A percentile compares a stretch with the other conserved stretches of the same genome.
These are phyloP conservation scores for Drosophila acutilabella DNA, from an alignment of 2,888 invertebrate genomes.

Conservation along the genomic window DNA sequence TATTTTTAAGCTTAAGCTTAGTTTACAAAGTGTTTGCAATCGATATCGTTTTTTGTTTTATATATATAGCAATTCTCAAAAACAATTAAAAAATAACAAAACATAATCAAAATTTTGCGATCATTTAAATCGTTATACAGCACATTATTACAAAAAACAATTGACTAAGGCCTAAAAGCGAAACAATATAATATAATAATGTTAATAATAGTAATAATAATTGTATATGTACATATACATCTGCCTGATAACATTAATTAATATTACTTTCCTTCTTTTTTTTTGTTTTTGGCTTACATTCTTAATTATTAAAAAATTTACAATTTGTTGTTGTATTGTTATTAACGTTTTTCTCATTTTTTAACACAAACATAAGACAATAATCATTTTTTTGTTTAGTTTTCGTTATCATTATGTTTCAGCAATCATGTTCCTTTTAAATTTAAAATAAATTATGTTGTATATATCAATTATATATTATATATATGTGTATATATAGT, in stretches of 20 bases:
- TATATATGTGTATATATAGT: conserved; percentile 39
- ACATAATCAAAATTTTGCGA: conserved; percentile 59
- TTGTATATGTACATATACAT: conserved; percentile 31
- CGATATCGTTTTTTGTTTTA: conserved; percentile 25
- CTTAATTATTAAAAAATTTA: conserved; percentile 51
- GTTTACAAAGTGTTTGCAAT: conserved; percentile 45
- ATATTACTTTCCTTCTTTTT: not conserved
- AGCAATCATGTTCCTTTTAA: conserved; percentile 84
- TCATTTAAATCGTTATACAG: conserved; percentile 50
- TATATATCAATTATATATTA: conserved; percentile 54
- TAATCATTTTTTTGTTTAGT: conserved; percentile 33
- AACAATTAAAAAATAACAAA: conserved; percentile 72
- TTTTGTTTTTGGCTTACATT: conserved; percentile 51
- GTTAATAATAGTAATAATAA: conserved; percentile 23
- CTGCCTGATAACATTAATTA: conserved; percentile 36
- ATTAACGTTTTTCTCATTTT: conserved; percentile 29
- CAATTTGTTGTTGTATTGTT: conserved; percentile 40
- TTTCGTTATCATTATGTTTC: conserved; percentile 57
- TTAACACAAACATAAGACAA: conserved; percentile 52
- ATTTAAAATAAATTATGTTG: conserved; percentile 76
- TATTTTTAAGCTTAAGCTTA: conserved; percentile 45
- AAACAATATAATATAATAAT: conserved; percentile 54
- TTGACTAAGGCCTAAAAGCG: conserved; percentile 76
- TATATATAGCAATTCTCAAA: conserved; percentile 53
- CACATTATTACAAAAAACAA: conserved; percentile 65